Conservation (phyloP, 2,888 invertebrate genomes). For the Callyntrura sp. region DNA sequence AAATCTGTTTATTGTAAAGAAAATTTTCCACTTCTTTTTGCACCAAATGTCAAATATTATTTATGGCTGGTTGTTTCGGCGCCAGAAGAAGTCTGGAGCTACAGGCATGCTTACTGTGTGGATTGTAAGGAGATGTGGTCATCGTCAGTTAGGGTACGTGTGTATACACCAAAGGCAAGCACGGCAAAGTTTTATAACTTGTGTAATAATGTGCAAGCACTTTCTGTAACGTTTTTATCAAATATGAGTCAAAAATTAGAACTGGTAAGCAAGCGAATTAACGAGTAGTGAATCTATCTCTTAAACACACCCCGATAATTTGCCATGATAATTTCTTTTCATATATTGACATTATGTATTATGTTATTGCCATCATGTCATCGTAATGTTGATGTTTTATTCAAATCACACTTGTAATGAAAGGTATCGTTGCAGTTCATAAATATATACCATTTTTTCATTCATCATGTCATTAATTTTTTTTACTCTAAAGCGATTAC, state of each 20-base stretch:
- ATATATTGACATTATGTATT: slow-evolving; percentile 35
- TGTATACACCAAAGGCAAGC: slow-evolving; percentile 8
- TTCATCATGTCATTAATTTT: slow-evolving; percentile 28
- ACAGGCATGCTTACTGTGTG: background rate
- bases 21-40: slow-evolving; percentile 53
- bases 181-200: background rate
- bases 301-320: slow-evolving; percentile 61
- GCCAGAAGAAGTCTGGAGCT: slow-evolving; percentile 66
- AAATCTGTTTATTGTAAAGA: slow-evolving; percentile 56
- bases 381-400: slow-evolving; percentile 62
- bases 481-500: slow-evolving; percentile 5
- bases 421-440: slow-evolving; percentile 34
- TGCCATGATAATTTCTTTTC: slow-evolving; percentile 59
- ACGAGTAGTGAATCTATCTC: background rate
- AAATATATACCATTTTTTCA: background rate
- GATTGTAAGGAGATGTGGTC: background rate
- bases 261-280: slow-evolving; percentile 19
- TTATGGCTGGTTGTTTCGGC: slow-evolving; percentile 70
- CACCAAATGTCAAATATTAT: slow-evolving; percentile 76
- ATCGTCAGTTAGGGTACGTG: slow-evolving; percentile 11
- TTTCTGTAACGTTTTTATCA: background rate
- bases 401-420: slow-evolving; percentile 61
- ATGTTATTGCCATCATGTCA: slow-evolving; percentile 62
- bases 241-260: background rate
- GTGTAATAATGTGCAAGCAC: background rate